A percentile compares a stretch with the other conserved stretches of the same genome.
phyloP scores from a whole-genome alignment of 2,797 vertebrate species.

The Malacoraja senta region DNA sequence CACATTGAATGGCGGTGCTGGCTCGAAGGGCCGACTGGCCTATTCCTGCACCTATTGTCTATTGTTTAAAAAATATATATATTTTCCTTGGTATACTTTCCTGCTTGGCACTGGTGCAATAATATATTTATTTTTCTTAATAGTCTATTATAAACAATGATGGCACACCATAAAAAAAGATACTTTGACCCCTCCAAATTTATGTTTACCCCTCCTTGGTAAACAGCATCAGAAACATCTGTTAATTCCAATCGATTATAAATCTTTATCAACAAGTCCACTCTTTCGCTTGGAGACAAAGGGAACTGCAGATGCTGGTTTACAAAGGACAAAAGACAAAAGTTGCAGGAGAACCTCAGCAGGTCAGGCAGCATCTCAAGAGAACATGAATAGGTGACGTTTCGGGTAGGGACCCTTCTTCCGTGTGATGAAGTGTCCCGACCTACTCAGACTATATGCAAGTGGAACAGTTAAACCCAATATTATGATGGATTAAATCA shows the following conservation, averaged over 20 bases:
- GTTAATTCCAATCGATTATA: conserved; percentile 5
- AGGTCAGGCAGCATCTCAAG: too few relatives aligned
- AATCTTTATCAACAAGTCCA: neutral
- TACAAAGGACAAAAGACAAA: too few relatives aligned
- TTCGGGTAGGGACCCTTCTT: too few relatives aligned
- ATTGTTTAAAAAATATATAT: neutral
- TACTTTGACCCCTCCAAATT: neutral
- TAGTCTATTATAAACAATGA: too few relatives aligned
- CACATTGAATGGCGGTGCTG: too few relatives aligned
- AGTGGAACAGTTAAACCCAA: neutral
- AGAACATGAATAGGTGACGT: too few relatives aligned
- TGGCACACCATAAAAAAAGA: fast-evolving
- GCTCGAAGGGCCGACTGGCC: too few relatives aligned
- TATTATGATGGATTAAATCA: too few relatives aligned
- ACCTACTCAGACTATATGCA: neutral
- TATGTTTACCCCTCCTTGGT: neutral
- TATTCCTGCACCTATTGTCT: too few relatives aligned
- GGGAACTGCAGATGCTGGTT: too few relatives aligned
- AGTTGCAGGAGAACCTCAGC: too few relatives aligned
- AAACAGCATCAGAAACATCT: conserved; percentile 13
- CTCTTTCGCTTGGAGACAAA: neutral
- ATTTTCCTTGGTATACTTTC: neutral
- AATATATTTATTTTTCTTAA: neutral
- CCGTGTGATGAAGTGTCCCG: too few relatives aligned
- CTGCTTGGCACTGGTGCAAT: neutral